Percentiles rank a stretch among this genome's conserved stretches.
Conservation (phyloP, 2,113 vertebrate species). For the Xiphorhynchus elegans region DNA sequence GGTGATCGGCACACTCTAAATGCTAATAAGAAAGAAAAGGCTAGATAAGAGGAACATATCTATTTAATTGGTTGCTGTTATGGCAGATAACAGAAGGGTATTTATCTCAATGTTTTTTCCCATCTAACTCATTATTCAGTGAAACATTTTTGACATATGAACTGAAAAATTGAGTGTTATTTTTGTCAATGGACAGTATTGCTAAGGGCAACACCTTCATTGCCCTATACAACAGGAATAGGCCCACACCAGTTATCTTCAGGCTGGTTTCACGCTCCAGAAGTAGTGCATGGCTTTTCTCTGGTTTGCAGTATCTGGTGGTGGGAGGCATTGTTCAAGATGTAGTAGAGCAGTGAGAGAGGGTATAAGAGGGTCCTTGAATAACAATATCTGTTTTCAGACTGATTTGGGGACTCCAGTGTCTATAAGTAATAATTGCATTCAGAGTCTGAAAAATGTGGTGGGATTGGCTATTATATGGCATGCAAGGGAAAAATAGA, state of each 20-base stretch:
- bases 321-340: neutral
- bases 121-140: neutral
- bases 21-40: constrained; percentile 33
- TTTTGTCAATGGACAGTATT: neutral
- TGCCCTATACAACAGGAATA: neutral
- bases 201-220: neutral
- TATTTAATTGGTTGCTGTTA: neutral
- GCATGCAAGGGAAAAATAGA: neutral
- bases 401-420: neutral
- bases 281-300: neutral
- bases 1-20: neutral
- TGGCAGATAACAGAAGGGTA: neutral
- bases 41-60: neutral
- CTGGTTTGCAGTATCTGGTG: neutral
- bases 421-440: neutral
- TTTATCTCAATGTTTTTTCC: neutral
- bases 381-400: neutral
- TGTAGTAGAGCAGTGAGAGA: neutral
- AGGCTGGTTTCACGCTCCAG: neutral
- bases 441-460: neutral
- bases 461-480: neutral
- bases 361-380: neutral
- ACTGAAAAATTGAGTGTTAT: neutral
- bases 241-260: neutral
- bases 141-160: neutral